A percentile compares a stretch with the other conserved stretches of the same genome.
Conservation (phyloP, 2,113 vertebrate genomes). For the Boleophthalmus pectinirostris region DNA sequence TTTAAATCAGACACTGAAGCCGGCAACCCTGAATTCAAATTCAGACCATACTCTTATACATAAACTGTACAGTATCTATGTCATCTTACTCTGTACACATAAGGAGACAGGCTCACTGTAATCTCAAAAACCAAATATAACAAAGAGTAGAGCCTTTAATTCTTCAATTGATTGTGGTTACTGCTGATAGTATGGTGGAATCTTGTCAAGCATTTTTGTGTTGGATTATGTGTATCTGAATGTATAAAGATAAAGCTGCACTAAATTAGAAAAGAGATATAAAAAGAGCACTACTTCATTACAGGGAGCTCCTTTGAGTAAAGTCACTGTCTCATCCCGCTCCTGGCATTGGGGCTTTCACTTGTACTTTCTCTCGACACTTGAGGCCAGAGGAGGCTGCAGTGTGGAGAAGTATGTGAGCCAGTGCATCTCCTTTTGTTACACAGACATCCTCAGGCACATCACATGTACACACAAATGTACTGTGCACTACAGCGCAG, state of each 20-base stretch:
- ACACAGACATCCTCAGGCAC: conserved; percentile 39
- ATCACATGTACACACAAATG: conserved; percentile 24
- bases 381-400: conserved; percentile 26
- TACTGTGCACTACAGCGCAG: conserved; percentile 20
- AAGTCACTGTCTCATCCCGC: conserved; percentile 40
- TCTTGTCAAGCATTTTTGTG: neutral
- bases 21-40: neutral
- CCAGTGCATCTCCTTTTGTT: conserved; percentile 49
- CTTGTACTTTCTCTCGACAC: conserved; percentile 35
- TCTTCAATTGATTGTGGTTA: neutral
- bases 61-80: neutral
- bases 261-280: conserved; percentile 16
- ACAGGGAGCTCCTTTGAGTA: conserved; percentile 46
- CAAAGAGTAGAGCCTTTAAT: neutral
- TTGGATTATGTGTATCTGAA: neutral
- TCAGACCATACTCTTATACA: neutral
- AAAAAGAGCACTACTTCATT: conserved; percentile 57
- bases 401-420: conserved; percentile 39
- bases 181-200: neutral
- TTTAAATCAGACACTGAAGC: conserved; percentile 30
- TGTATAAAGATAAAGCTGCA: neutral
- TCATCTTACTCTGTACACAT: neutral
- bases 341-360: conserved; percentile 30
- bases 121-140: neutral
- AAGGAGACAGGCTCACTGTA: neutral